Base-by-base conservation (phyloP, 30 jellyfish, hydroid and myxozoan genomes). In the Rhopilema esculentum region DNA sequence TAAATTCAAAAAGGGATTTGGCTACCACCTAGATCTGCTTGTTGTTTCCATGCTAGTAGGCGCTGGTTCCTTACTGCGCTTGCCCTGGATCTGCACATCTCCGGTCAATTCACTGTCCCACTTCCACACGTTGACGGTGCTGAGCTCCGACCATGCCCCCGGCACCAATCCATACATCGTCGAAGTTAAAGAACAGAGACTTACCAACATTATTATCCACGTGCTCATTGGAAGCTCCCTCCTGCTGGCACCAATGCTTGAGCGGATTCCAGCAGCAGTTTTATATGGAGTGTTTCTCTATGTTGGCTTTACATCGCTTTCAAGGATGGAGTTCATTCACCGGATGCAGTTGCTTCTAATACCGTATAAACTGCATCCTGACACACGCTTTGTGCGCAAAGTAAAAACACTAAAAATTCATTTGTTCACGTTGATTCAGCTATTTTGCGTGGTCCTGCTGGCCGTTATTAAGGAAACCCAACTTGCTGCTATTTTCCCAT, bases 11-110 rank as follows among this genome's bases (percentile, higher is more conserved):
- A 92, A 92, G 50, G 98, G 98, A 24, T 80, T 75, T 49, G 98
- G 97, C 16, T 86, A 92, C 69, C 92, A 92, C 62, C 92, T 92
- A 16, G 98, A 92, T 69, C 30, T 92, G 69, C 85, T 92, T 16
- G 87, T 88, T 27, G 98, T 92, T 26, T 97, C 96, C 49, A 27
- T 75, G 0, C 66, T 92, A 16, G 83, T 67, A 24, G 91, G 92
- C 26, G 29, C 72, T 17, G 72, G 96, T 27, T 79, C 96, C 16
- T 16, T 92, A 12, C 79, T 87, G 32, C 97, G 98, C n/a, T 88
- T 92, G 40, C 98, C 98, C 1, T 92, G 96, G 95, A 92, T 92
- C 89, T 92, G 98, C 69, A 92, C 97, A 27, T 85, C 93, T 51
- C 97, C 98, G 16, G 98, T 92, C 16, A 96, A 92, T 49, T 92